Evolutionary conservation across 2,113 vertebrate species (phyloP).

Genomic region (Artemisiospiza belli): DNA sequence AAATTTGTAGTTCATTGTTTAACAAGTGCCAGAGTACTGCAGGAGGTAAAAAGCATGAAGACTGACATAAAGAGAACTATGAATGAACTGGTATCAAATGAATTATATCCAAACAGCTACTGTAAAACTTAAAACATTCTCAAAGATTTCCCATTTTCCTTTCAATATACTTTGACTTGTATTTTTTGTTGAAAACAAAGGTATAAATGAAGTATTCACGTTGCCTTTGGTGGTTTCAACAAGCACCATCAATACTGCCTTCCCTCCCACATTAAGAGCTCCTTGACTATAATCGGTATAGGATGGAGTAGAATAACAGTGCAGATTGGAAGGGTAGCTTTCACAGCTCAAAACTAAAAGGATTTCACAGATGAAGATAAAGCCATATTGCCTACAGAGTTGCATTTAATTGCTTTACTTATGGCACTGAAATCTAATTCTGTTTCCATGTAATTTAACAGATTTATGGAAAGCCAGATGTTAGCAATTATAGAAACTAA

Average conservation of each 20-base stretch:
- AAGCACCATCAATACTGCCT: not conserved
- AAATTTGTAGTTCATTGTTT: not conserved
- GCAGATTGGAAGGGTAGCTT: conserved; percentile 5
- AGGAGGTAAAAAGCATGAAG: not conserved
- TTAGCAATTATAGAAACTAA: conserved; percentile 78
- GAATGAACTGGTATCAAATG: not conserved
- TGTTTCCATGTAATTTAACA: conserved; percentile 77
- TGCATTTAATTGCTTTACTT: conserved; percentile 77
- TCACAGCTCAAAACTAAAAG: conserved; percentile 44
- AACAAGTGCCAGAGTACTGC: not conserved
- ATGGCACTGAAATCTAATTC: conserved; percentile 75
- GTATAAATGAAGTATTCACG: not conserved
- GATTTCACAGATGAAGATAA: conserved; percentile 67
- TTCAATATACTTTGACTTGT: not conserved
- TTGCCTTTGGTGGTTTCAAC: not conserved
- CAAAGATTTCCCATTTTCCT: not conserved
- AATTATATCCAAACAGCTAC: not conserved
- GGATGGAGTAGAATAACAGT: not conserved
- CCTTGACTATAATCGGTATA: not conserved
- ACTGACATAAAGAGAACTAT: not conserved
- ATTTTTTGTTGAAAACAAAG: not conserved
- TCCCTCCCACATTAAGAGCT: not conserved
- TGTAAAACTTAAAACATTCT: not conserved
- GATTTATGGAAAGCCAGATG: conserved; percentile 84
- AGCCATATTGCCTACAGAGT: conserved; percentile 64